Conservation (phyloP, 2,797 vertebrate species). For the Silurus aristotelis region DNA sequence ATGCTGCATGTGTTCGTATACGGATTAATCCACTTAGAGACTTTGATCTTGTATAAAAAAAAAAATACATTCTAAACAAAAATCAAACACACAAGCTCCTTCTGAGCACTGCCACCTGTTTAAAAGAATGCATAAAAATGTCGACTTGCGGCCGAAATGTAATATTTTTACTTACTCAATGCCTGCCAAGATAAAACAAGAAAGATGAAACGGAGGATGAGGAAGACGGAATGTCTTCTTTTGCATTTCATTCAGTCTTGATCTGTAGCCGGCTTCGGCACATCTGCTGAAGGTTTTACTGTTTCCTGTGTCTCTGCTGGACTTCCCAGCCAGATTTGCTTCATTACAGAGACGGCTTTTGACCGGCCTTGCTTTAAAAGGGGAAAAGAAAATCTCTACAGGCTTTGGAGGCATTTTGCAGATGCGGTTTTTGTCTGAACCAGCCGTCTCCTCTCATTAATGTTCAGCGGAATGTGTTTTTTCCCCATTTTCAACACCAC, state of each 20-base stretch:
- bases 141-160: neutral
- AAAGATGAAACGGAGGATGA: constrained; percentile 2
- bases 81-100: constrained; percentile 6
- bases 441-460: constrained; percentile 9
- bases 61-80: constrained; percentile 15
- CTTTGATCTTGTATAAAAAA: constrained; percentile 31
- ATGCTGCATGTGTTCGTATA: constrained; percentile 26
- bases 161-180: constrained; percentile 11
- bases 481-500: constrained; percentile 22
- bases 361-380: constrained; percentile 1
- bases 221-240: constrained; percentile 18
- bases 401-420: constrained; percentile 24
- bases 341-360: constrained; percentile 33
- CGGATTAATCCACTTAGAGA: constrained; percentile 6
- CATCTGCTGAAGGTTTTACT: constrained; percentile 50
- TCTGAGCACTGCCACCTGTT: constrained; percentile 41
- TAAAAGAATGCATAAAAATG: constrained; percentile 21
- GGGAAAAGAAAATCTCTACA: neutral
- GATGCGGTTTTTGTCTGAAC: neutral
- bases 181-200: constrained; percentile 5
- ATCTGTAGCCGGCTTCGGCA: constrained; percentile 27
- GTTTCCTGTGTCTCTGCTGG: constrained; percentile 34
- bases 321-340: constrained; percentile 28
- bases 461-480: constrained; percentile 15
- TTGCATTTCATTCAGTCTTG: constrained; percentile 24